Percentiles rank a stretch among this genome's conserved stretches.
Evolutionary conservation across 1,140 invertebrate genomes (phyloP).

Genomic region (Drosophila arizonae): DNA sequence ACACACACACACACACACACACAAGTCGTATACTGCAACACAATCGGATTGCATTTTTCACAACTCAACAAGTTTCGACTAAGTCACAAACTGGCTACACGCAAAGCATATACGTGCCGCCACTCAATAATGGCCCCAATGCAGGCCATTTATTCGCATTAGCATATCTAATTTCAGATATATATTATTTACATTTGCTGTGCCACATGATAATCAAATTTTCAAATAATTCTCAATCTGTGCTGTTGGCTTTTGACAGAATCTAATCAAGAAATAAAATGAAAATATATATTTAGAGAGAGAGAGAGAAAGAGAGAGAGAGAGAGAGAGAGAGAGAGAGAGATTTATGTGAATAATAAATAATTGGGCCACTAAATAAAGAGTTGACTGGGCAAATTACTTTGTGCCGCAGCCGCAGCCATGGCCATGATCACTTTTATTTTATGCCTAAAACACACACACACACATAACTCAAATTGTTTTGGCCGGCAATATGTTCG

Average conservation of each 20-base stretch:
- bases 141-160: slow-evolving; percentile 8
- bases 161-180: slow-evolving; percentile 8
- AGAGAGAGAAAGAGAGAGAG: too few species aligned
- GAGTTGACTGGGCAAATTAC: background rate
- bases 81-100: slow-evolving; percentile 1
- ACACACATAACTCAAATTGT: slow-evolving; percentile 42
- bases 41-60: slow-evolving; percentile 15
- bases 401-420: too few species aligned
- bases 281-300: background rate
- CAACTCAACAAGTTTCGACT: slow-evolving; percentile 10
- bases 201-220: background rate
- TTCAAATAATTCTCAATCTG: slow-evolving; percentile 1
- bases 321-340: background rate
- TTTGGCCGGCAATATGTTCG: slow-evolving; percentile 47
- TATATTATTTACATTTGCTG: too few species aligned
- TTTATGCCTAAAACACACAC: slow-evolving; percentile 8
- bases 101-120: background rate
- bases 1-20: background rate
- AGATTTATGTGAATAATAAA: slow-evolving; percentile 3
- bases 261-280: slow-evolving; percentile 1
- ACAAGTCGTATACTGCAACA: background rate
- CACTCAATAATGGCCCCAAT: background rate
- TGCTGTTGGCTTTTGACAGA: background rate
- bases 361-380: slow-evolving; percentile 8
- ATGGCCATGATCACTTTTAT: slow-evolving; percentile 6